A percentile compares a stretch with the other conserved stretches of the same genome.
Conservation (phyloP, 2,797 vertebrate species). For the Setipinna tenuifilis region DNA sequence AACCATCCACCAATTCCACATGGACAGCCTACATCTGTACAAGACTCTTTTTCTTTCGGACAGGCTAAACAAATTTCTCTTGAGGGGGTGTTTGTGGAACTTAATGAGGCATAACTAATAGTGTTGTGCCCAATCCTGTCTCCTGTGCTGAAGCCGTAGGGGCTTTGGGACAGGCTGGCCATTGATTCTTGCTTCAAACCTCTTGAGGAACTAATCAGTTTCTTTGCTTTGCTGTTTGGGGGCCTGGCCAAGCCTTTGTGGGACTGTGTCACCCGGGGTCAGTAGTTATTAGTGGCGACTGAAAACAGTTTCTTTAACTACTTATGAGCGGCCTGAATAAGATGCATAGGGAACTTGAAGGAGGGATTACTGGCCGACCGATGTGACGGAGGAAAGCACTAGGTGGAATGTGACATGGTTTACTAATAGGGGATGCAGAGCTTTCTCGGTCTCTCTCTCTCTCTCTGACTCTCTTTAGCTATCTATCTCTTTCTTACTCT, state of each 20-base stretch:
- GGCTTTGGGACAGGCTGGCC: conserved; percentile 83
- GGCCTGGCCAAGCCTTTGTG: conserved; percentile 96
- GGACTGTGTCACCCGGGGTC: conserved; percentile 97
- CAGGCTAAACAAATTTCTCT: conserved; percentile 91
- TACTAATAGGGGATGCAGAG: conserved; percentile 93
- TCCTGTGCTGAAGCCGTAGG: conserved; percentile 39
- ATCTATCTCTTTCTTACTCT: conserved; percentile 49
- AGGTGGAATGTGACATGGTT: conserved; percentile 99
- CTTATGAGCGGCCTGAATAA: conserved; percentile 97
- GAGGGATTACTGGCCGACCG: conserved; percentile 94
- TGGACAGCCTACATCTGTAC: conserved; percentile 70
- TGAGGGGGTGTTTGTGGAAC: conserved; percentile 85
- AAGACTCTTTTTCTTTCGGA: conserved; percentile 74
- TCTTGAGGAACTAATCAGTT: conserved; percentile 99
- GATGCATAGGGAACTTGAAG: conserved; percentile 93
- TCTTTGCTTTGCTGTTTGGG: conserved; percentile 96
- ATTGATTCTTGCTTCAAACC: conserved; percentile 99
- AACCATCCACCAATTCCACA: conserved; percentile 71
- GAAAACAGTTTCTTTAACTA: conserved; percentile 99
- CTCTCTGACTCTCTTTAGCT: conserved; percentile 48
- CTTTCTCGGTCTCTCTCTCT: conserved; percentile 29
- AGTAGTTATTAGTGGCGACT: conserved; percentile 99
- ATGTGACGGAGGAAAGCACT: conserved; percentile 83
- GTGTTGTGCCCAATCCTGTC: conserved; percentile 80
- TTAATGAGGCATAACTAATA: conserved; percentile 99